Evolutionary conservation across 2,888 invertebrate species (phyloP), one percentile per base, ranked within the genome.

Genomic region (Autographa gamma): DNA sequence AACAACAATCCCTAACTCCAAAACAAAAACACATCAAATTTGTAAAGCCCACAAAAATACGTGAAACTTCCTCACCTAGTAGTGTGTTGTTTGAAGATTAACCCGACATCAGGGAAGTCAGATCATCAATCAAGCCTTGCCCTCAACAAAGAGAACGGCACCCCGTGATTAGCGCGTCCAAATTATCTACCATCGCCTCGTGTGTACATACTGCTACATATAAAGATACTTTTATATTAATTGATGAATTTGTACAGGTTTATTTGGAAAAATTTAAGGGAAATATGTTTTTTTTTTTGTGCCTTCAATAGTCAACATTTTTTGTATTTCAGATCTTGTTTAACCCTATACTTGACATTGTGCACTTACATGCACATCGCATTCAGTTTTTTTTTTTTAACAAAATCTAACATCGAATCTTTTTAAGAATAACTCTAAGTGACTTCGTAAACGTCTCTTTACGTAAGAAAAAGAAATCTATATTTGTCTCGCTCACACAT

Each of bases 121-220:
- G 87, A 85, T 91, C 93, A 93, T 93, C 93, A 93, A 93, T 93
- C 93, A 93, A 88, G 88, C 85, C 82, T 84, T 82, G 89, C 77
- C 88, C 89, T 88, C 90, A 85, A 90, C 92, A 91, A 90, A 90
- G 91, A 87, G 88, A 88, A 83, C 85, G 82, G 85, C 85, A 86
- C 88, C 88, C 87, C 89, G 92, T 93, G 93, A 93, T 93, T 93
- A 93, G 92, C 89, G 86, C 71, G 85, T 87, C 86, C 88, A 89
- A 90, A 93, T 92, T 93, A 93, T 93, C 92, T 90, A 84, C 88
- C 80, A 82, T 80, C 80, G 80, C 76, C 74, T 65, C 67, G 72
- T 77, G 73, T 75, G 76, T 66, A 32, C 19, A 58, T 62, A 64
- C 71, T 68, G 59, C 38, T 62, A 65, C 63, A 71, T 62, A 65